Percentiles rank a stretch among this genome's conserved stretches.
These are phyloP conservation scores for Odontesthes bonariensis DNA, from an alignment of 2,113 vertebrate genomes.

Conservation along the genomic window DNA sequence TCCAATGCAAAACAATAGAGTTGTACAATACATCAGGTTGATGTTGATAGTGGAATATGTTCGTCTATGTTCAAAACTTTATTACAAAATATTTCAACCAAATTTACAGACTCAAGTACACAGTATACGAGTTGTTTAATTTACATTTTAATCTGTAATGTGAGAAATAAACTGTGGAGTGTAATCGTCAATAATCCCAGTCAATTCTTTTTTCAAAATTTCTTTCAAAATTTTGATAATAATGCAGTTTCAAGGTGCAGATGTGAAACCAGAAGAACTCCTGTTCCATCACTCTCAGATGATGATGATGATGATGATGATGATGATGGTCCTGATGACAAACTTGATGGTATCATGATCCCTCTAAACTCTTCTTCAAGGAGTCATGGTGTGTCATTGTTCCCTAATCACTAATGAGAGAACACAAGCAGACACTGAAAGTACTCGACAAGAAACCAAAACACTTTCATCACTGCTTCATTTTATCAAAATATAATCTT, in stretches of 20 bases:
- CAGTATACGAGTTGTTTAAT: background rate
- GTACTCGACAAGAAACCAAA: too few relatives aligned
- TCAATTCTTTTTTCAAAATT: conserved; percentile 1
- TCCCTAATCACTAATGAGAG: background rate
- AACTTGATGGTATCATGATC: background rate
- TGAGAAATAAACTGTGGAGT: background rate
- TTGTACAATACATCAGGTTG: too few relatives aligned
- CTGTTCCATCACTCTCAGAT: background rate
- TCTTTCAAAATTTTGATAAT: background rate
- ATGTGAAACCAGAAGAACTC: background rate
- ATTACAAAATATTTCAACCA: conserved; percentile 42
- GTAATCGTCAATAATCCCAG: background rate
- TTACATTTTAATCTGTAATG: background rate
- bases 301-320: too few relatives aligned
- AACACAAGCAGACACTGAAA: background rate
- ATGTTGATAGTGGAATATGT: too few relatives aligned
- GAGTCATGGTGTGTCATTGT: conserved; percentile 10
- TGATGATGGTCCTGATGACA: background rate
- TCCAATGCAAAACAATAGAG: too few relatives aligned
- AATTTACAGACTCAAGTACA: conserved; percentile 5
- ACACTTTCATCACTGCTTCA: too few relatives aligned
- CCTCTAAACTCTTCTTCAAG: conserved; percentile 8
- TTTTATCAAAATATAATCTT: too few relatives aligned
- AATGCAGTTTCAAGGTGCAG: background rate
- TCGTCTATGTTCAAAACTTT: conserved; percentile 5